These are phyloP conservation scores for Apodemus speciosus DNA, from an alignment of 2,113 vertebrate species.

Conservation along the genomic window DNA sequence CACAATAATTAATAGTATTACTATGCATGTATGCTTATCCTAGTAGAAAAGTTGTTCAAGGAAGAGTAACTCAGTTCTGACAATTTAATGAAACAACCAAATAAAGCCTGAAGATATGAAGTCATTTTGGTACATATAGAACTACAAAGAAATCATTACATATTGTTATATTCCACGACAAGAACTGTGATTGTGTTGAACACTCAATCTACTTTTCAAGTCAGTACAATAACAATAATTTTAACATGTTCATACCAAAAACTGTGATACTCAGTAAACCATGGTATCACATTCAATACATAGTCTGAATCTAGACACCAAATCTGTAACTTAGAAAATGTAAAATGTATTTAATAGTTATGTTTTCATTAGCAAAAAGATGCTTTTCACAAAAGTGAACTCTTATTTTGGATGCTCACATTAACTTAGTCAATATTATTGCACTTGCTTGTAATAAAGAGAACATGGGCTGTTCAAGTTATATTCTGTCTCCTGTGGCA, in stretches of 20 bases:
- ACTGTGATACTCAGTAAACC: constrained; percentile 72
- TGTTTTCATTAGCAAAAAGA: constrained; percentile 72
- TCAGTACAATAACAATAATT: constrained; percentile 80
- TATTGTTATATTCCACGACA: constrained; percentile 77
- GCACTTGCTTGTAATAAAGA: constrained; percentile 86
- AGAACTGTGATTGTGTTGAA: constrained; percentile 77
- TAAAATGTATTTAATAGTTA: constrained; percentile 64
- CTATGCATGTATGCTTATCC: background rate
- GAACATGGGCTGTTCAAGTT: constrained; percentile 85
- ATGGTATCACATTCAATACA: constrained; percentile 80
- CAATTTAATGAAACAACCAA: constrained; percentile 62
- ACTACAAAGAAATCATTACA: constrained; percentile 82
- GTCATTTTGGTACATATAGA: constrained; percentile 69
- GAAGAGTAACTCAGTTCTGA: constrained; percentile 31
- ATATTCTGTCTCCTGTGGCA: constrained; percentile 86
- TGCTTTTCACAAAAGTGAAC: constrained; percentile 58
- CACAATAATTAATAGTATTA: constrained; percentile 39
- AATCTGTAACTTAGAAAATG: constrained; percentile 75
- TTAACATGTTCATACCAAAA: constrained; percentile 79
- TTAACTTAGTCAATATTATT: constrained; percentile 87
- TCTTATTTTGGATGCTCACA: constrained; percentile 72
- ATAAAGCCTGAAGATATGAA: constrained; percentile 64
- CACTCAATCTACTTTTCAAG: constrained; percentile 82
- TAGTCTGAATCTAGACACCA: constrained; percentile 69
- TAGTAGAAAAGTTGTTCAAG: background rate